Percentiles rank a stretch among this genome's conserved stretches.
These are phyloP conservation scores for Gari tellinella DNA, from an alignment of 2,888 invertebrate genomes.

Conservation along the genomic window DNA sequence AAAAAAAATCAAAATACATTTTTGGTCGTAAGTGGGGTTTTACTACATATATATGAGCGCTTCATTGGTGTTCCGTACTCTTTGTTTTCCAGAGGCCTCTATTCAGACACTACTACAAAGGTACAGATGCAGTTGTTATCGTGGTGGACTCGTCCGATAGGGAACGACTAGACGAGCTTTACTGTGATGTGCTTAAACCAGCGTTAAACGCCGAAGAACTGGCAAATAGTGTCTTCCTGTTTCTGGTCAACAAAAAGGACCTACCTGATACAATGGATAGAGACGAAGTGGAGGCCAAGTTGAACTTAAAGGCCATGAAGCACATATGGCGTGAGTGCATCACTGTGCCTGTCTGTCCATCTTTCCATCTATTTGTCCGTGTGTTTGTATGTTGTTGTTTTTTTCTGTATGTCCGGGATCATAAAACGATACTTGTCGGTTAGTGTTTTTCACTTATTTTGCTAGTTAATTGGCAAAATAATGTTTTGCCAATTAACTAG, in stretches of 20 bases:
- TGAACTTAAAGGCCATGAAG: slow-evolving; percentile 71
- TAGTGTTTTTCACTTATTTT: too few species aligned
- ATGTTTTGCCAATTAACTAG: too few species aligned
- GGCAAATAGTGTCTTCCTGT: slow-evolving; percentile 71
- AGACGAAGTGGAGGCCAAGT: slow-evolving; percentile 70
- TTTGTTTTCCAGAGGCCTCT: slow-evolving; percentile 78
- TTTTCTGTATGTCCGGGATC: too few species aligned
- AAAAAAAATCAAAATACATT: too few species aligned
- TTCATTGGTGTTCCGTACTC: too few species aligned
- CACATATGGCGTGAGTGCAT: slow-evolving; percentile 74
- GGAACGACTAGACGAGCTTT: slow-evolving; percentile 76
- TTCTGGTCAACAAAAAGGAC: slow-evolving; percentile 78
- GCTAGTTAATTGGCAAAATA: too few species aligned
- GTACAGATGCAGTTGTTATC: slow-evolving; percentile 79
- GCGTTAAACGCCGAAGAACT: slow-evolving; percentile 75
- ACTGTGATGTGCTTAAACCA: slow-evolving; percentile 79
- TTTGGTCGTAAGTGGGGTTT: too few species aligned
- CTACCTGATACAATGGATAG: slow-evolving; percentile 67
- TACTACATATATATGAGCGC: too few species aligned
- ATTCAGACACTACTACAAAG: slow-evolving; percentile 80
- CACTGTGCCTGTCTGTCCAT: too few species aligned
- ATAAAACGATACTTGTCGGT: too few species aligned
- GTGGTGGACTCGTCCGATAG: slow-evolving; percentile 77
- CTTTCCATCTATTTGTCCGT: too few species aligned
- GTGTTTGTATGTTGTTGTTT: too few species aligned